These are phyloP conservation scores for Planococcus citri DNA, from an alignment of 1,140 invertebrate genomes.

Conservation along the genomic window DNA sequence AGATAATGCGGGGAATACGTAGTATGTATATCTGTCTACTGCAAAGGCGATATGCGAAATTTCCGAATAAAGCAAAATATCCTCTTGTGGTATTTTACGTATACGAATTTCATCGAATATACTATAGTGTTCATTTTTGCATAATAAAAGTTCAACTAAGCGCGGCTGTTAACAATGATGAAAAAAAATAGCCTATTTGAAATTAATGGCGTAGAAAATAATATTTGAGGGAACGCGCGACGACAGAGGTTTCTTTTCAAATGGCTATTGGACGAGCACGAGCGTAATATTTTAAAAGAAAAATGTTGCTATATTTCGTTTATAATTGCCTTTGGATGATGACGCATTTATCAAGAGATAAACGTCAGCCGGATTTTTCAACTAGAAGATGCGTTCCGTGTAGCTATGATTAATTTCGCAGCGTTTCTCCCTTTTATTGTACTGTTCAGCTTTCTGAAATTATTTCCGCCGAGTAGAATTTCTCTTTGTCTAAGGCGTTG, in stretches of 20 bases:
- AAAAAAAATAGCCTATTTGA: not conserved
- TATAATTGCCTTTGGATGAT: not conserved
- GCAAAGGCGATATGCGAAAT: too few species aligned
- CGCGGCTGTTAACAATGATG: not conserved
- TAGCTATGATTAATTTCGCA: not conserved
- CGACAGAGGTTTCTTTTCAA: not conserved
- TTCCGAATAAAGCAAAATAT: not conserved
- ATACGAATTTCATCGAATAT: not conserved
- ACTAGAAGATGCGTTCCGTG: too few species aligned
- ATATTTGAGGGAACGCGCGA: not conserved
- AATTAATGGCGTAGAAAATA: constrained; percentile 7
- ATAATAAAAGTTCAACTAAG: not conserved
- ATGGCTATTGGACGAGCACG: not conserved
- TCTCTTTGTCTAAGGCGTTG: too few species aligned
- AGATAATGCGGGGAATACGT: too few species aligned
- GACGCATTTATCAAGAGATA: constrained; percentile 3
- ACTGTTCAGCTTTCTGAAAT: too few species aligned
- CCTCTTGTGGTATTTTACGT: not conserved
- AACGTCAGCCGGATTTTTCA: not conserved
- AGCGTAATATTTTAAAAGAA: not conserved
- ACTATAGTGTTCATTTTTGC: not conserved
- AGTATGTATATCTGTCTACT: too few species aligned
- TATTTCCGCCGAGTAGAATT: too few species aligned
- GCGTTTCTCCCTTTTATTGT: too few species aligned
- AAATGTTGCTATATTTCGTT: not conserved